phyloP scores from a whole-genome alignment of 2,888 invertebrate genomes.

The Flabesymbios commensalis region DNA sequence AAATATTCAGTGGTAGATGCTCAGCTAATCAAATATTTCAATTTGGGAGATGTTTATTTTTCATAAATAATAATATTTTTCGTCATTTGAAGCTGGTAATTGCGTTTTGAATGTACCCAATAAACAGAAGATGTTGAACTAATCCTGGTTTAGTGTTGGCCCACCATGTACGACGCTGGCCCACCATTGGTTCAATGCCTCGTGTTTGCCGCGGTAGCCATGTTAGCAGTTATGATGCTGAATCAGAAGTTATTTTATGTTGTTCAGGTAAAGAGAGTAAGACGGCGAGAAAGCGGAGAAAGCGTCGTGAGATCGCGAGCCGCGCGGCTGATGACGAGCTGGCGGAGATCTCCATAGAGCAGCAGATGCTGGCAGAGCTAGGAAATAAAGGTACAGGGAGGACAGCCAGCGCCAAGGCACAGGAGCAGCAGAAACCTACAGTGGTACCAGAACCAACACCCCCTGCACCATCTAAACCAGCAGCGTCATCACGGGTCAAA shows the following conservation, averaged over 20 bases:
- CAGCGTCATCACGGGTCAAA: slow-evolving; percentile 41
- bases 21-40: no score
- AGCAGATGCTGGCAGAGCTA: slow-evolving; percentile 53
- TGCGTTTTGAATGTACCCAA: background rate
- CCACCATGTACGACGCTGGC: background rate
- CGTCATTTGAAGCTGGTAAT: no score
- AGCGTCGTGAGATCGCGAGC: slow-evolving; percentile 54
- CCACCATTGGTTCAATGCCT: background rate
- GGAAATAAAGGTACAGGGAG: slow-evolving; percentile 35
- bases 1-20: no score
- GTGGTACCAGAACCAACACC: slow-evolving; percentile 20
- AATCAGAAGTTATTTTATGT: no score
- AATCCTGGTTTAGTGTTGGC: no score
- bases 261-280: slow-evolving; percentile 15
- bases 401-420: slow-evolving; percentile 1
- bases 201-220: slow-evolving; percentile 26
- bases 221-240: no score
- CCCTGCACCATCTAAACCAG: slow-evolving; percentile 13
- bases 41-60: no score
- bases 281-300: slow-evolving; percentile 45
- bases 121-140: no score
- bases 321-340: slow-evolving; percentile 58
- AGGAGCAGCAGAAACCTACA: slow-evolving; percentile 9
- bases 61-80: no score
- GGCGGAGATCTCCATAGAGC: slow-evolving; percentile 59